Base-by-base conservation (phyloP, 1,140 invertebrate genomes). In the Homalodisca vitripennis region DNA sequence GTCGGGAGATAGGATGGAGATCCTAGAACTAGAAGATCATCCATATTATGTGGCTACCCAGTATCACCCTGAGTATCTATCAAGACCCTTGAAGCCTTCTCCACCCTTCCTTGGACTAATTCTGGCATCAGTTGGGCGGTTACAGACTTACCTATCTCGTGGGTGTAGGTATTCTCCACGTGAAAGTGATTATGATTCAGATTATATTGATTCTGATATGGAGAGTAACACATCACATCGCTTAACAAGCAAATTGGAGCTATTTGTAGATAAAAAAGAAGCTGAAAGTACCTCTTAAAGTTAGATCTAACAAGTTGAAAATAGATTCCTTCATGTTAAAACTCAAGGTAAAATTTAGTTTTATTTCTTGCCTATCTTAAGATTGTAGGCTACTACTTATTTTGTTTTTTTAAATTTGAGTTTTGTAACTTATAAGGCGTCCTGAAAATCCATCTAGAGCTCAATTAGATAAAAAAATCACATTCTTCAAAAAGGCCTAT, bases 31-130 rank as follows among this genome's bases (percentile, higher is more conserved):
- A 29, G 83, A 83, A 57, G 67, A 62, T 24, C 97, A 99, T 82
- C 92, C 90, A 0, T 99, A 93, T 79, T 99, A 93, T 81, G 92
- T 98, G 14, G 94, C 92, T 0, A 95, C 96, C 0, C 98, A 99
- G 80, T 99, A 92, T 80, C 98, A 99, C 81, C 98, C 98, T 0
- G 98, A 99, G 79, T 99, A 99, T 80, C 83, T 98, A 62, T 97
- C 94, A 0, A 84, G 97, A 0, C 97, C 98, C 0, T 80, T 98
- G 63, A 91, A 90, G 72, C 97, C 98, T 0, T 98, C 95, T 32
- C 93, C 98, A 2, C 95, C 96, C 2, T 99, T 98, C 78, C 81
- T 98, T 67, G 98, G 98, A 65, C 83, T 99, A 1, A 89, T 99
- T 73, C 82, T 98, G 63, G 93, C 95, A 12, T 88, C 94, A 1